Percentiles rank a stretch among this genome's conserved stretches.
phyloP scores from a whole-genome alignment of 2,797 vertebrate species.

The Ptychobarbus kaznakovi region DNA sequence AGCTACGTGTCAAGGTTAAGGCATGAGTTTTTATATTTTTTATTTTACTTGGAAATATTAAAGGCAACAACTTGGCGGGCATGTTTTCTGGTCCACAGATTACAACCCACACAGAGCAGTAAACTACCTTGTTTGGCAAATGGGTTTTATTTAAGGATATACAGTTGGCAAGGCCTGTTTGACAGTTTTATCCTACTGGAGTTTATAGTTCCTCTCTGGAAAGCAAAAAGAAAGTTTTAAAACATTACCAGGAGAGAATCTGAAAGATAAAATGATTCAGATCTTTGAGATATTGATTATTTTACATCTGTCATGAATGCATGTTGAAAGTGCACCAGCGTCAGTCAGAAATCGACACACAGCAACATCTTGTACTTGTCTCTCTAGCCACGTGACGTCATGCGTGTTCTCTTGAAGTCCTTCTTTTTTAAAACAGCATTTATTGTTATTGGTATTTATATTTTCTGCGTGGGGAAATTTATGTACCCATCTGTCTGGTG shows the following conservation, averaged over 20 bases:
- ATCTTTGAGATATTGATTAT: not conserved
- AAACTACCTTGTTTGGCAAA: constrained; percentile 27
- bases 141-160: constrained; percentile 30
- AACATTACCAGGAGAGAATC: not conserved
- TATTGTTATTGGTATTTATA: constrained; percentile 59
- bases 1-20: constrained; percentile 19
- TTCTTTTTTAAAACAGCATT: constrained; percentile 52
- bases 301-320: not conserved
- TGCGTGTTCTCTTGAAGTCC: constrained; percentile 29
- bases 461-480: constrained; percentile 45
- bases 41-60: not conserved
- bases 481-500: constrained; percentile 41
- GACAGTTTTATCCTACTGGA: constrained; percentile 13
- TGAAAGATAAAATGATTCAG: constrained; percentile 14
- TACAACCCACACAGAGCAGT: constrained; percentile 16
- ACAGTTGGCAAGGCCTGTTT: constrained; percentile 10
- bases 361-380: not conserved
- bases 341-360: not conserved
- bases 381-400: not conserved
- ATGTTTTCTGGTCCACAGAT: constrained; percentile 21
- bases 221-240: not conserved
- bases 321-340: not conserved
- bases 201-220: constrained; percentile 10
- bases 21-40: not conserved
- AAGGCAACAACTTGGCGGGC: constrained; percentile 20